phyloP scores from a whole-genome alignment of 92 coral and sea anemone species.

The Epizoanthus illoricatus region DNA sequence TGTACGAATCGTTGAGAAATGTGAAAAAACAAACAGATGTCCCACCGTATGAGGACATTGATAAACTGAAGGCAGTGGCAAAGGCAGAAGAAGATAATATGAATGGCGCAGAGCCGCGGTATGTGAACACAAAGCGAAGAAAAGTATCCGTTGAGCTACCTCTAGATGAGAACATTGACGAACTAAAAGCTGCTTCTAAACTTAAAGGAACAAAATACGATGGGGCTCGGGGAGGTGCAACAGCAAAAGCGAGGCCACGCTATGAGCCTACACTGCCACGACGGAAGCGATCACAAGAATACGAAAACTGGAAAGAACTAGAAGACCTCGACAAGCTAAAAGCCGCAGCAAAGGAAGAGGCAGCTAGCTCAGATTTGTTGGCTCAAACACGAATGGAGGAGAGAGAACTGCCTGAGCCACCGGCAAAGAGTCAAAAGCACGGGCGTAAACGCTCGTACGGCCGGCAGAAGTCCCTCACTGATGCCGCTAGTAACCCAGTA shows the following conservation, averaged over 20 bases:
- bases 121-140: neutral
- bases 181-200: constrained; percentile 15
- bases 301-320: constrained; percentile 19
- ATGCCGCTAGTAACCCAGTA: neutral
- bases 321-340: constrained; percentile 32
- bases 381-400: neutral
- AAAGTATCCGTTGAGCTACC: neutral
- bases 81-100: neutral
- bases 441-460: constrained; percentile 29
- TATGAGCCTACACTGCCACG: neutral
- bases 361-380: neutral
- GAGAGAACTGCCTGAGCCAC: neutral
- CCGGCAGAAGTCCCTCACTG: constrained; percentile 13
- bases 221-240: constrained; percentile 1
- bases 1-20: constrained; percentile 29
- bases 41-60: constrained; percentile 29
- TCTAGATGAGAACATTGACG: constrained; percentile 1
- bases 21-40: neutral
- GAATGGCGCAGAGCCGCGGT: constrained; percentile 1
- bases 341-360: constrained; percentile 15
- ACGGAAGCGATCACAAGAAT: neutral
- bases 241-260: neutral
- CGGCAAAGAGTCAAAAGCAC: neutral
- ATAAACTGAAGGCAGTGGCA: constrained; percentile 24
- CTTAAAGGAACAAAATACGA: neutral